Evolutionary conservation across 2,888 invertebrate genomes (phyloP), one percentile per base, ranked within the genome.

Genomic region (Trichogramma dendrolimi): DNA sequence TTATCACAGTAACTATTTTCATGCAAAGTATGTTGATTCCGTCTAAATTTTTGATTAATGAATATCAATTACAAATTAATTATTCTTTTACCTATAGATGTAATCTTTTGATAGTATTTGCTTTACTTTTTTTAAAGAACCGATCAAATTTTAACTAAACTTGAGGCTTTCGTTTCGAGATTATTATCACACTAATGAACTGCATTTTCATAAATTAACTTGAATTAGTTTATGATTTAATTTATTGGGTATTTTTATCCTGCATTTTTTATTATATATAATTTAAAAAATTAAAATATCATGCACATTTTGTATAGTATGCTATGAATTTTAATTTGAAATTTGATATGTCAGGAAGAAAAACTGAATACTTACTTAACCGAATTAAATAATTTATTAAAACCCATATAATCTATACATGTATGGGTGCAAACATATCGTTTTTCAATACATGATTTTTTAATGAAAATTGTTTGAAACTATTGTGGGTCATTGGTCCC

Each of bases 141-240:
- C 49, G 46, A 56, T 49, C 49, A 49, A 49, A 49, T 49, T 14
- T 41, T 52, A 46, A 46, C 51, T 52, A 47, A 51, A 27, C 39
- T 47, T 38, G n/a, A 52, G 58, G 51, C 43, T 27, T 27, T 27
- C 2, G 2, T 27, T 27, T 27, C 44, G 39, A 47, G 47, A 47
- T 58, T 44, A 44, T 56, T 56, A 59, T 52, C 27, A 27, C 3
- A 52, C 48, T 46, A 39, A 40, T 51, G 55, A 41, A 7, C 51
- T 62, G 55, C 49, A 53, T 58, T 59, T 63, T 56, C 48, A 53
- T 50, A 53, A 41, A 53, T 52, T 42, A 14, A 52, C 49, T 47
- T n/a, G 38, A 41, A 38, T 51, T 38, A 49, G 49, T 14, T 60
- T 46, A 55, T 51, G 48, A 49, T 49, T 42, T 51, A 55, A 53